phyloP scores from a whole-genome alignment of 1,140 invertebrate genomes.

The Dendroctonus valens region DNA sequence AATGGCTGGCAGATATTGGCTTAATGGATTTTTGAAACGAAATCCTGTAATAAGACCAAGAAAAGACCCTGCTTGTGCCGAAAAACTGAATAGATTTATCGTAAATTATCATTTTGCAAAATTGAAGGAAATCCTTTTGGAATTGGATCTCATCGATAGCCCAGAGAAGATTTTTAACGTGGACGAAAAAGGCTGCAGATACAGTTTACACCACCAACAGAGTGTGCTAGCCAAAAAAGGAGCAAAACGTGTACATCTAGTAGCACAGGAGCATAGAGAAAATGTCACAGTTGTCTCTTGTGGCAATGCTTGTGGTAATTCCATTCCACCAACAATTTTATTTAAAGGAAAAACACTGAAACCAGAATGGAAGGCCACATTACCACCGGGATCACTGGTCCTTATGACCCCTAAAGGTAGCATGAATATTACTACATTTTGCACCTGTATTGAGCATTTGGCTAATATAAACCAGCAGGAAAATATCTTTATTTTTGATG shows the following conservation, averaged over 20 bases:
- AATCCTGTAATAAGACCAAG: conserved; percentile 35
- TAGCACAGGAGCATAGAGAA: conserved; percentile 44
- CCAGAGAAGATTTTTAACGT: conserved; percentile 48
- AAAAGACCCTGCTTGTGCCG: conserved; percentile 43
- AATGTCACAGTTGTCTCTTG: conserved; percentile 47
- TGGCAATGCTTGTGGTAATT: conserved; percentile 45
- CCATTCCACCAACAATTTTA: conserved; percentile 48
- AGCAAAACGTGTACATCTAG: conserved; percentile 42
- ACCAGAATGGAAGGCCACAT: conserved; percentile 41
- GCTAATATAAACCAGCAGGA: conserved; percentile 38
- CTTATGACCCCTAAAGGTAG: conserved; percentile 47
- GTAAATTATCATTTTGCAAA: conserved; percentile 46
- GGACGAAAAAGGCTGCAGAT: conserved; percentile 50
- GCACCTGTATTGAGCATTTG: conserved; percentile 47
- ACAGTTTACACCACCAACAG: conserved; percentile 48
- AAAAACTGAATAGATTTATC: conserved; percentile 47
- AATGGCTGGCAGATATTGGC: conserved; percentile 22
- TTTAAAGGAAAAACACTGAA: conserved; percentile 48
- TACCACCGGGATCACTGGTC: too few relatives aligned
- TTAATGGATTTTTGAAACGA: conserved; percentile 36
- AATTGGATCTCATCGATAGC: conserved; percentile 38
- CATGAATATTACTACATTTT: conserved; percentile 47
- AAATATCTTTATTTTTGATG: conserved; percentile 48
- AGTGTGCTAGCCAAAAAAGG: conserved; percentile 42
- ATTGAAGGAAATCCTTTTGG: conserved; percentile 36